phyloP scores from a whole-genome alignment of 2,888 invertebrate species.

The Folsomia candida region DNA sequence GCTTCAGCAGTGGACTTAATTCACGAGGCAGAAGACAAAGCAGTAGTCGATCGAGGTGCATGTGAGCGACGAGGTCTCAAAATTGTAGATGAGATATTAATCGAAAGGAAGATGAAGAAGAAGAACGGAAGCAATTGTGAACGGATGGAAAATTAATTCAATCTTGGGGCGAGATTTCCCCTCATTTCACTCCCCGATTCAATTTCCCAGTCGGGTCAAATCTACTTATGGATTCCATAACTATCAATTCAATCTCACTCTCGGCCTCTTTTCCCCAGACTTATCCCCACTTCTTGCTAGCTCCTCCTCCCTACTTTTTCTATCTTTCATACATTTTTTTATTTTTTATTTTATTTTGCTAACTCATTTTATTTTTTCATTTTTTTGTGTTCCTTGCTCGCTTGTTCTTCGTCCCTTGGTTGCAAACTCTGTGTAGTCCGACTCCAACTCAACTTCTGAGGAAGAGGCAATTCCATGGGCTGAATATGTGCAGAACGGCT shows the following conservation, averaged over 20 bases:
- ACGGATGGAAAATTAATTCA: conserved; percentile 36
- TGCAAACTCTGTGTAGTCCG: background rate
- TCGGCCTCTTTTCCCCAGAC: conserved; percentile 3
- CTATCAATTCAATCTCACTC: too few relatives aligned
- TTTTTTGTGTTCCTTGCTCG: background rate
- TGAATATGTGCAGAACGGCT: conserved; percentile 80
- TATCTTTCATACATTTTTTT: conserved; percentile 3
- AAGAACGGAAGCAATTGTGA: conserved; percentile 17
- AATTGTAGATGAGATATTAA: background rate
- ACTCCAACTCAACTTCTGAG: background rate
- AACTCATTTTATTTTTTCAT: background rate
- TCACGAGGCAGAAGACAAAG: too few relatives aligned
- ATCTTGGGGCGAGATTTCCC: conserved; percentile 13
- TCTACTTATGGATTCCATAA: too few relatives aligned
- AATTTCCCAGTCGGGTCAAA: background rate
- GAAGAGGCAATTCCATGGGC: background rate
- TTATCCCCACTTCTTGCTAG: background rate
- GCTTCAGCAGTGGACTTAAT: too few relatives aligned
- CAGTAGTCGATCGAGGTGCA: too few relatives aligned
- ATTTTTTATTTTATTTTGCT: background rate
- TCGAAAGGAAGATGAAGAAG: background rate
- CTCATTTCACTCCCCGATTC: conserved; percentile 14
- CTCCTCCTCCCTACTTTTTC: background rate
- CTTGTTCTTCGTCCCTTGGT: background rate
- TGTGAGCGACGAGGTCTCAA: background rate